These are phyloP conservation scores for Dione vanillae DNA, from an alignment of 2,888 invertebrate species.

Conservation along the genomic window DNA sequence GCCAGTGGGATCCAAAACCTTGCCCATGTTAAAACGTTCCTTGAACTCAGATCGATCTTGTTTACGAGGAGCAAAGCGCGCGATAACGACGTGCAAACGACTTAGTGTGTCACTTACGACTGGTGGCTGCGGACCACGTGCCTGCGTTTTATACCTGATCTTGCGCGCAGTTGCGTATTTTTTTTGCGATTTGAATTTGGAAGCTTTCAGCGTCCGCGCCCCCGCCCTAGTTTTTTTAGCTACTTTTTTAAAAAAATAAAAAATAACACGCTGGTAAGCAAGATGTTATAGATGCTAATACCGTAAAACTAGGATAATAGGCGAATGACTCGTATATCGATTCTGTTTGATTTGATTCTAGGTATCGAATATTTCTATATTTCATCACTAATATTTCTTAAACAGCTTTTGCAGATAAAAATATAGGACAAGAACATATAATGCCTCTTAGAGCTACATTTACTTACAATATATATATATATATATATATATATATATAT, in stretches of 20 bases:
- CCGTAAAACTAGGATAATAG: conserved; percentile 20
- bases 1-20: conserved; percentile 80
- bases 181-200: conserved; percentile 81
- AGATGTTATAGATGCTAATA: conserved; percentile 38
- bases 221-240: conserved; percentile 69
- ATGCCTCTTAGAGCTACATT: too few species aligned
- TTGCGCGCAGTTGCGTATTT: conserved; percentile 76
- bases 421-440: too few species aligned
- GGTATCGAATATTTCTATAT: not conserved
- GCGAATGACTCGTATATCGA: conserved; percentile 22
- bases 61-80: conserved; percentile 68
- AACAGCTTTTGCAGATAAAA: not conserved
- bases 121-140: conserved; percentile 74
- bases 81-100: conserved; percentile 67
- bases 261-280: conserved; percentile 56
- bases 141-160: conserved; percentile 74
- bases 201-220: conserved; percentile 79
- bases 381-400: not conserved
- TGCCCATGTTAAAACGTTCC: conserved; percentile 68
- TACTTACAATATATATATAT: too few species aligned
- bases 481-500: too few species aligned
- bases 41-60: conserved; percentile 77
- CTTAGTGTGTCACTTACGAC: conserved; percentile 65
- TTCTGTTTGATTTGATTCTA: not conserved
- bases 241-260: conserved; percentile 54